These are phyloP conservation scores for Sterrhoptilus dennistouni DNA, from an alignment of 2,113 vertebrate species.

Conservation along the genomic window DNA sequence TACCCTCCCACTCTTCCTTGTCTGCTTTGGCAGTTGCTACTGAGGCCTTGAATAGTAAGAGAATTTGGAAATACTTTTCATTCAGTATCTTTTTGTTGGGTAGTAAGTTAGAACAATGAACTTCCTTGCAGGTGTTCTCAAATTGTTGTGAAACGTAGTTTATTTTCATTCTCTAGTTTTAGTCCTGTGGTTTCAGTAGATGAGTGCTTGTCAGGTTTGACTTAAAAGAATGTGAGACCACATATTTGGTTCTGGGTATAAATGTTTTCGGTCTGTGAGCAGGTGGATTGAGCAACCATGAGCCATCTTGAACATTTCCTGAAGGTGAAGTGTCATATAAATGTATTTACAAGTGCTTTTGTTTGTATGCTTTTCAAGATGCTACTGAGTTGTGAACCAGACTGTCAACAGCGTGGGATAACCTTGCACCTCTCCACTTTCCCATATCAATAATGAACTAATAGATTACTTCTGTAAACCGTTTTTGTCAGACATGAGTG, in stretches of 20 bases:
- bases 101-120: neutral
- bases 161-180: neutral
- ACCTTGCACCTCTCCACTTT: neutral
- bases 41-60: neutral
- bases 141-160: neutral
- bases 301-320: neutral
- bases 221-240: neutral
- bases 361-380: neutral
- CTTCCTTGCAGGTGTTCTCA: neutral
- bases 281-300: neutral
- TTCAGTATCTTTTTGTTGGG: neutral
- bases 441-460: neutral
- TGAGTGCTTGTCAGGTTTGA: neutral
- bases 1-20: neutral
- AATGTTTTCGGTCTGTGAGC: neutral
- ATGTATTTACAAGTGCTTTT: neutral
- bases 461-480: neutral
- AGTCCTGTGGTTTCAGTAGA: neutral
- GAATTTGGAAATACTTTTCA: neutral
- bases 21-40: neutral
- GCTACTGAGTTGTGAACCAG: neutral
- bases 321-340: neutral
- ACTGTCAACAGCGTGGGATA: neutral
- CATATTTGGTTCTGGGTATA: neutral
- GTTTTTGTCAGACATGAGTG: neutral